Conservation (phyloP, 2,888 invertebrate species). For the Miltochrista miniata region DNA sequence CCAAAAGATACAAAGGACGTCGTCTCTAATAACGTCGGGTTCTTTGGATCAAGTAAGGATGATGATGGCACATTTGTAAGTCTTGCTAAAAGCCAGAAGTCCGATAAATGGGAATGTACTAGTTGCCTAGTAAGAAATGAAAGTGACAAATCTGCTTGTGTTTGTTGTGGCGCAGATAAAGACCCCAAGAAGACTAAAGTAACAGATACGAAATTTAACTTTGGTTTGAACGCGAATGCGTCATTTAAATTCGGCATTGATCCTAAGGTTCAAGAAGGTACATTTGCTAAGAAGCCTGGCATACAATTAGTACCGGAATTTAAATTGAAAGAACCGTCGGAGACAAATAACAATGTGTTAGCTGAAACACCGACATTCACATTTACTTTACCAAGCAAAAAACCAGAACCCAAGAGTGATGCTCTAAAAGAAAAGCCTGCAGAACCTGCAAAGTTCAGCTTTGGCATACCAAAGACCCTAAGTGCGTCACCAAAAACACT, state of each 20-base stretch:
- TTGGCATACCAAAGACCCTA: slow-evolving; percentile 55
- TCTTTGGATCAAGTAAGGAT: slow-evolving; percentile 7
- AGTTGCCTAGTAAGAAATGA: slow-evolving; percentile 64
- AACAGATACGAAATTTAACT: slow-evolving; percentile 52
- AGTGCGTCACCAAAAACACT: slow-evolving; percentile 14
- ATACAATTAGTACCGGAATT: slow-evolving; percentile 17
- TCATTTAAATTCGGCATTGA: slow-evolving; percentile 70
- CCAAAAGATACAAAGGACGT: neutral
- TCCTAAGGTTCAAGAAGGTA: slow-evolving; percentile 45
- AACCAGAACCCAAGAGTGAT: slow-evolving; percentile 33
- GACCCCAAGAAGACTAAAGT: slow-evolving; percentile 31
- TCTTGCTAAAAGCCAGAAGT: slow-evolving; percentile 47
- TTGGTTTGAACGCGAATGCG: slow-evolving; percentile 42
- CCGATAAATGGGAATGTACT: slow-evolving; percentile 64
- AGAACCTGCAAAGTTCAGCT: slow-evolving; percentile 47
- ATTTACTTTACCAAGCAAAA: slow-evolving; percentile 47
- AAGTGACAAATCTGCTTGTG: slow-evolving; percentile 49
- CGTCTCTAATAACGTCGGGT: neutral
- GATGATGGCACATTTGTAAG: slow-evolving; percentile 41
- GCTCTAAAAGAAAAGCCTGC: slow-evolving; percentile 22
- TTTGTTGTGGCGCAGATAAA: slow-evolving; percentile 59
- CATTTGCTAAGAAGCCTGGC: slow-evolving; percentile 32
- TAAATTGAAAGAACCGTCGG: slow-evolving; percentile 46
- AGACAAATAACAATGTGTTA: slow-evolving; percentile 65
- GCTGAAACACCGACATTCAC: slow-evolving; percentile 51